phyloP scores from a whole-genome alignment of 2,888 invertebrate genomes.

The Rotaria magnacalcarata region DNA sequence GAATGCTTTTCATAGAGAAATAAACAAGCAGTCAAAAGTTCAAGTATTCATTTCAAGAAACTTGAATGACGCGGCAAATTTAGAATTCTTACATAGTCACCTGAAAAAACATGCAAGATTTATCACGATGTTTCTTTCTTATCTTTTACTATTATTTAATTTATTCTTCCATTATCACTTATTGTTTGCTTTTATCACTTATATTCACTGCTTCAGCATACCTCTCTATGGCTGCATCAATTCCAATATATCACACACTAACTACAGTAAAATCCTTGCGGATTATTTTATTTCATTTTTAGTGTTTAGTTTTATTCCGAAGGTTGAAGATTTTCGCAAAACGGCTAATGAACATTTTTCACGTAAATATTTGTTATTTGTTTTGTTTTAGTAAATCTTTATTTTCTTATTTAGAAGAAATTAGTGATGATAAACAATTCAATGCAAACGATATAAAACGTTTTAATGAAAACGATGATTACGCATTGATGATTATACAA shows the following conservation, averaged over 20 bases:
- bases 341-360: neutral
- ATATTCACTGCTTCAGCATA: neutral
- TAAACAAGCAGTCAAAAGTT: too few relatives aligned
- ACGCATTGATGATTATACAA: neutral
- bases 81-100: too few relatives aligned
- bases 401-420: neutral
- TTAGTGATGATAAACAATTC: neutral
- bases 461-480: slow-evolving; percentile 1
- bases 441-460: neutral
- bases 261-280: neutral
- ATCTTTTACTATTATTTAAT: neutral
- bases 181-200: neutral
- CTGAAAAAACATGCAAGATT: neutral
- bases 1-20: too few relatives aligned
- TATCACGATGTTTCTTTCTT: neutral
- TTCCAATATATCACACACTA: neutral
- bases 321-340: neutral
- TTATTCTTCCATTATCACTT: neutral
- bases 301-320: neutral
- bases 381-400: neutral
- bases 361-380: neutral
- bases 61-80: too few relatives aligned
- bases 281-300: neutral
- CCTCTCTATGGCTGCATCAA: neutral
- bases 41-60: too few relatives aligned